These are phyloP conservation scores for Ectropis crepuscularia DNA, from an alignment of 2,888 invertebrate genomes.

Conservation along the genomic window DNA sequence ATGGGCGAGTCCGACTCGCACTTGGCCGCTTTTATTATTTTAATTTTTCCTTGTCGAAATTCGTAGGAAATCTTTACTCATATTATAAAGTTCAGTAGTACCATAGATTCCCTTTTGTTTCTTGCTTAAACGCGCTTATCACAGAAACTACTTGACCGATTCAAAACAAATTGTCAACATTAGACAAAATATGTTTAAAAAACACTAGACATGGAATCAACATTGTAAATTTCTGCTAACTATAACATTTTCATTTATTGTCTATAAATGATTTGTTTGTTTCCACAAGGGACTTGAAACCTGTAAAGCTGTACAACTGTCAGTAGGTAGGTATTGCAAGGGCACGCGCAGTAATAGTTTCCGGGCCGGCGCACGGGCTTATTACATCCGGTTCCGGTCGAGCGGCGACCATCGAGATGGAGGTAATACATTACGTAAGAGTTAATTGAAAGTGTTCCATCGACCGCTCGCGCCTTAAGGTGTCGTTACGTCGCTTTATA, in stretches of 20 bases:
- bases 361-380: constrained; percentile 62
- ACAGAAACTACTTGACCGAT: no score
- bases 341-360: constrained; percentile 58
- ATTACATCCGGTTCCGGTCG: constrained; percentile 64
- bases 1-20: no score
- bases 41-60: no score
- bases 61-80: no score
- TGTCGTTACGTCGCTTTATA: not conserved
- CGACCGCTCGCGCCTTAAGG: constrained; percentile 20
- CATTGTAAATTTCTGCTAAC: not conserved
- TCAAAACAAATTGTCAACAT: no score
- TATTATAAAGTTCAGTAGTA: no score
- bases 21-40: no score
- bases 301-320: constrained; percentile 6
- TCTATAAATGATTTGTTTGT: not conserved
- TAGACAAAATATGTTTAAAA: no score
- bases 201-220: no score
- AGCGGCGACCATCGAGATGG: constrained; percentile 51
- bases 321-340: constrained; percentile 1
- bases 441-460: constrained; percentile 63
- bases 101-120: no score
- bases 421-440: constrained; percentile 56
- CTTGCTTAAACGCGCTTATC: no score
- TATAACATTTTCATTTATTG: not conserved
- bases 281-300: not conserved